Evolutionary conservation across 2,888 invertebrate genomes (phyloP).

Genomic region (Zaprionus obscuricornis): DNA sequence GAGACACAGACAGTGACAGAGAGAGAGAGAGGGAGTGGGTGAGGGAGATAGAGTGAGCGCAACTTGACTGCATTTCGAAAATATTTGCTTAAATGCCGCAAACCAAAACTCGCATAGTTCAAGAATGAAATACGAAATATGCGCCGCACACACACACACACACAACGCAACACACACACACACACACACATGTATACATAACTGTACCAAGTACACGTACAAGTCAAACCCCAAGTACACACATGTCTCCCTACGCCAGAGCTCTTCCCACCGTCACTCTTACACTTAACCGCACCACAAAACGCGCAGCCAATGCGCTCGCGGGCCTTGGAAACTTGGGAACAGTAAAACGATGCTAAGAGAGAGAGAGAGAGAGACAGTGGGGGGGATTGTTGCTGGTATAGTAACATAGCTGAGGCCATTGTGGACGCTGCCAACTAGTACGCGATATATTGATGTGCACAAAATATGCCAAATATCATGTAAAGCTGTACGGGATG

Average conservation of each 20-base stretch:
- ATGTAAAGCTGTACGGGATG: conserved; percentile 13
- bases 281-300: conserved; percentile 55
- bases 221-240: conserved; percentile 9
- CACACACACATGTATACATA: conserved; percentile 18
- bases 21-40: too few species aligned
- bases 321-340: conserved; percentile 58
- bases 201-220: conserved; percentile 23
- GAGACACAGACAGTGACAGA: too few species aligned
- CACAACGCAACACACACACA: conserved; percentile 14
- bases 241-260: conserved; percentile 2
- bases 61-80: conserved; percentile 61
- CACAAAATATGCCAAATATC: conserved; percentile 75
- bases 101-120: conserved; percentile 74
- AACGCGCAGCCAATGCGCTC: conserved; percentile 70
- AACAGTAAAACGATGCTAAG: conserved; percentile 28
- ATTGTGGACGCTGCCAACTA: conserved; percentile 65
- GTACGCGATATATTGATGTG: conserved; percentile 76
- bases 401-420: conserved; percentile 25
- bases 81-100: conserved; percentile 77
- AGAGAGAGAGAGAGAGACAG: not conserved
- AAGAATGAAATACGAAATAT: conserved; percentile 68
- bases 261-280: not conserved
- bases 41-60: too few species aligned
- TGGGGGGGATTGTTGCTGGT: not conserved
- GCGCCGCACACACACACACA: conserved; percentile 22